Conservation (phyloP, 2,888 invertebrate genomes). For the Callinectes sapidus region DNA sequence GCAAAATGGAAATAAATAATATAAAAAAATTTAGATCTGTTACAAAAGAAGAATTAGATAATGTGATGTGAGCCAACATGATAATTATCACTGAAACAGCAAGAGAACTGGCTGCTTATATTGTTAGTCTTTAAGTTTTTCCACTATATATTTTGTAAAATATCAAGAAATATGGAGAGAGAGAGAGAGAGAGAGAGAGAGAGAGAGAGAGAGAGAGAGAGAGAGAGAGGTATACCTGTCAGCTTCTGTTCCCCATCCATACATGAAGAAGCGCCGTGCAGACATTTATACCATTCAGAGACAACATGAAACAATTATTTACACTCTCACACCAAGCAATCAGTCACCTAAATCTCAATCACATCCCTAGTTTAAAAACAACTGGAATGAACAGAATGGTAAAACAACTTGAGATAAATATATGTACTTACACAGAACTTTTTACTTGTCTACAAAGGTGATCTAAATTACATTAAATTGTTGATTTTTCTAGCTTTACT, state of each 20-base stretch:
- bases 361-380: slow-evolving; percentile 67
- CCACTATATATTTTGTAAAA: background rate
- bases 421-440: slow-evolving; percentile 63
- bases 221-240: slow-evolving; percentile 6
- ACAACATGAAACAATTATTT: slow-evolving; percentile 70
- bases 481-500: slow-evolving; percentile 66
- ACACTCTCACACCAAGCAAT: slow-evolving; percentile 67
- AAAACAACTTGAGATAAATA: slow-evolving; percentile 53
- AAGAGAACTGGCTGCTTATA: slow-evolving; percentile 9
- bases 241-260: slow-evolving; percentile 31
- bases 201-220: slow-evolving; percentile 3
- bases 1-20: background rate
- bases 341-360: slow-evolving; percentile 57
- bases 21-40: background rate
- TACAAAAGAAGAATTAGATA: background rate
- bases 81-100: background rate
- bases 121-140: background rate
- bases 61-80: background rate
- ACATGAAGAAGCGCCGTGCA: slow-evolving; percentile 54
- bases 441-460: slow-evolving; percentile 67
- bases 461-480: slow-evolving; percentile 68
- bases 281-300: slow-evolving; percentile 61
- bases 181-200: slow-evolving; percentile 9
- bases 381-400: slow-evolving; percentile 63
- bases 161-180: background rate